These are phyloP conservation scores for Bradynema listronoti DNA, from an alignment of 1,140 invertebrate genomes.

Conservation along the genomic window DNA sequence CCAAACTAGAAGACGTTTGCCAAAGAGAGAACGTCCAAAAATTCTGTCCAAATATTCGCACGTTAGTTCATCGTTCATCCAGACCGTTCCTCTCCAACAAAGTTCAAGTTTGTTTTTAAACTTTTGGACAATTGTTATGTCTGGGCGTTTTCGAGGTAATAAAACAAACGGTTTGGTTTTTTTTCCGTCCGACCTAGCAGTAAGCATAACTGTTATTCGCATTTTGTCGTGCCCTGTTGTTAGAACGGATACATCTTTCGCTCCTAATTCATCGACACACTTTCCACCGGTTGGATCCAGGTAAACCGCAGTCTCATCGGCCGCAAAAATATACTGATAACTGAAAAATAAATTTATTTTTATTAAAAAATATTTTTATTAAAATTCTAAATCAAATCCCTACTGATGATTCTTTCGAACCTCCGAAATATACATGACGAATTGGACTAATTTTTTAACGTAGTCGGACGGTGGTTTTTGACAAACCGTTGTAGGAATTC, in stretches of 20 bases:
- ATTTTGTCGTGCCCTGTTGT: too few species aligned
- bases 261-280: slow-evolving; percentile 2
- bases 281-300: neutral
- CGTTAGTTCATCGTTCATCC: slow-evolving; percentile 1
- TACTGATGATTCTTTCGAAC: slow-evolving; percentile 8
- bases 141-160: neutral
- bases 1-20: slow-evolving; percentile 11
- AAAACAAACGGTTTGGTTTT: slow-evolving; percentile 6
- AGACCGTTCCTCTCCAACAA: neutral
- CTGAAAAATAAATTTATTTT: neutral
- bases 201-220: too few species aligned
- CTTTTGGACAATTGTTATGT: neutral
- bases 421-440: slow-evolving; percentile 5
- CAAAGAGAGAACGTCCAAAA: neutral
- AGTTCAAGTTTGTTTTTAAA: slow-evolving; percentile 10
- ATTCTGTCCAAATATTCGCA: neutral
- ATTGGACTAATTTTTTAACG: slow-evolving; percentile 8
- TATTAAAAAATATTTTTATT: neutral
- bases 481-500: slow-evolving; percentile 9
- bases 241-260: too few species aligned
- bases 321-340: slow-evolving; percentile 10
- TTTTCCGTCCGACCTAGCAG: neutral
- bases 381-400: too few species aligned
- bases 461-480: slow-evolving; percentile 17
- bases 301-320: slow-evolving; percentile 9